These are phyloP conservation scores for Eutrigla gurnardus DNA, from an alignment of 2,797 vertebrate species.

Conservation along the genomic window DNA sequence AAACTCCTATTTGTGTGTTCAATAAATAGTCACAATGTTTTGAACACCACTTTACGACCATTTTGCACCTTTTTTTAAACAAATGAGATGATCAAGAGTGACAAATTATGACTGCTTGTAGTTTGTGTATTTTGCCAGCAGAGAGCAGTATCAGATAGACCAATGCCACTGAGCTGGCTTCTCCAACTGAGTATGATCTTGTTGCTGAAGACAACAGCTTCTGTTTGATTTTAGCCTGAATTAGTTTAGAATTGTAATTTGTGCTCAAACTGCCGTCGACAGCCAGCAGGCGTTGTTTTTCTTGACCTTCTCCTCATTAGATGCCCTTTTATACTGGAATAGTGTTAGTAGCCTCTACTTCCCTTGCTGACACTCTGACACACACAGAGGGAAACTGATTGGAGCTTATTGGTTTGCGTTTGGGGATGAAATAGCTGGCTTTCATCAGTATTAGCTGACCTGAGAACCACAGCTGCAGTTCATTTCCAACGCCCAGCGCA, in stretches of 20 bases:
- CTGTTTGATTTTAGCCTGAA: slow-evolving; percentile 20
- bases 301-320: slow-evolving; percentile 10
- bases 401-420: slow-evolving; percentile 5
- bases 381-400: slow-evolving; percentile 12
- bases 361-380: background rate
- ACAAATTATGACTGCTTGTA: slow-evolving; percentile 27
- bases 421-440: slow-evolving; percentile 5
- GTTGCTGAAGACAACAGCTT: slow-evolving; percentile 23
- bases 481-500: slow-evolving; percentile 20
- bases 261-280: slow-evolving; percentile 16
- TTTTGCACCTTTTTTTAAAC: too few species aligned
- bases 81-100: background rate
- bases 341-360: background rate
- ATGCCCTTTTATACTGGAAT: slow-evolving; percentile 19
- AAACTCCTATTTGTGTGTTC: background rate
- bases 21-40: background rate
- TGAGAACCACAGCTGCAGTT: slow-evolving; percentile 36
- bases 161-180: background rate
- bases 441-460: slow-evolving; percentile 12
- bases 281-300: slow-evolving; percentile 14
- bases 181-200: background rate
- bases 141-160: slow-evolving; percentile 70
- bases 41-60: background rate
- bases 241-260: slow-evolving; percentile 33
- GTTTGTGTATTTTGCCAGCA: slow-evolving; percentile 47